A percentile compares a stretch with the other conserved stretches of the same genome.
Conservation (phyloP, 2,113 vertebrate genomes). For the Poeciliopsis occidentalis region DNA sequence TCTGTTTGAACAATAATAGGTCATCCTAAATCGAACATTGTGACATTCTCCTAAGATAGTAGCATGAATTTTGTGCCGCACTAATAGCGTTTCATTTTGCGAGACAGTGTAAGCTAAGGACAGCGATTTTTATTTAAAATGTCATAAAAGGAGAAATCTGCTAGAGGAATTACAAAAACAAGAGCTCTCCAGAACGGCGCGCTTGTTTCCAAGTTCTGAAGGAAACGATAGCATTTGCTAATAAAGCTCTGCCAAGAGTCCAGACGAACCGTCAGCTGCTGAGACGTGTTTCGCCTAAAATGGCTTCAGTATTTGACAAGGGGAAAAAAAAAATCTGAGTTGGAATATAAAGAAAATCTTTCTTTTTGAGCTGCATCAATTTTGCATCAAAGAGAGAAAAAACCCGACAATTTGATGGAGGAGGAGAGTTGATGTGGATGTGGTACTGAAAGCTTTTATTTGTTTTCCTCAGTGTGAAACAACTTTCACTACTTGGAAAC, state of each 20-base stretch:
- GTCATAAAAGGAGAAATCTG: background rate
- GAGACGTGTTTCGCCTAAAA: background rate
- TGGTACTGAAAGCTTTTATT: conserved; percentile 2
- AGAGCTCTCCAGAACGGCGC: background rate
- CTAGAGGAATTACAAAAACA: background rate
- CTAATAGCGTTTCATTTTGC: too few species aligned
- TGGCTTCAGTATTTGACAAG: conserved; percentile 4
- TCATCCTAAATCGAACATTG: background rate
- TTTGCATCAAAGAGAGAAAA: background rate
- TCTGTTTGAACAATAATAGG: too few species aligned
- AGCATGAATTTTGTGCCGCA: too few species aligned
- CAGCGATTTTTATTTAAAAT: background rate
- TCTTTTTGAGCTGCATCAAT: background rate
- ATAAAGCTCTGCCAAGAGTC: background rate
- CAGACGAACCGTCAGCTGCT: background rate
- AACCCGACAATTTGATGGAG: background rate
- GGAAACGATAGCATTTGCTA: background rate
- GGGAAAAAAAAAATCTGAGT: background rate
- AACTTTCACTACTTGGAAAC: background rate
- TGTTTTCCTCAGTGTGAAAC: background rate
- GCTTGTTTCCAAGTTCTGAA: background rate
- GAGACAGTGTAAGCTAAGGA: background rate
- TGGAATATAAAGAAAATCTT: background rate
- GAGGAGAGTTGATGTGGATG: background rate
- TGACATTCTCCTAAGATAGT: background rate